Percentiles rank a stretch among this genome's conserved stretches.
Evolutionary conservation across 2,113 vertebrate species (phyloP).

Genomic region (Poeciliopsis retropinna): DNA sequence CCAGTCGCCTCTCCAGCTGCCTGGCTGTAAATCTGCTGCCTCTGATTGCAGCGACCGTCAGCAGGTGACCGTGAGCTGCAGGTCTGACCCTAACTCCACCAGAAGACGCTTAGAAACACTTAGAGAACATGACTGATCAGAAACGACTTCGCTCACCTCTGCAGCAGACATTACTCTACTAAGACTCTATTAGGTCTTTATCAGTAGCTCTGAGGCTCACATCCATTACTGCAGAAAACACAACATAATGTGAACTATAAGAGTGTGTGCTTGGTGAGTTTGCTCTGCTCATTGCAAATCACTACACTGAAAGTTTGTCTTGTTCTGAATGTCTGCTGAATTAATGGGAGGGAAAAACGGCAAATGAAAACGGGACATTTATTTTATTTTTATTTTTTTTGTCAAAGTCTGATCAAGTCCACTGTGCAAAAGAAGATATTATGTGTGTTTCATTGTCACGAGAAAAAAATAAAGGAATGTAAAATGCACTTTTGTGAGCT

Average conservation of each 20-base stretch:
- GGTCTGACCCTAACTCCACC: constrained; percentile 41
- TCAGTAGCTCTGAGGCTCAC: constrained; percentile 44
- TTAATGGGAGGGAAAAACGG: constrained; percentile 21
- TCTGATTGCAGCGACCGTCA: constrained; percentile 80
- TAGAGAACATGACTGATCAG: constrained; percentile 54
- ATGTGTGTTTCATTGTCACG: constrained; percentile 38
- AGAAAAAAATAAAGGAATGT: constrained; percentile 47
- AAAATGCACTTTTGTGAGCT: constrained; percentile 43
- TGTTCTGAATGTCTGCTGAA: constrained; percentile 48
- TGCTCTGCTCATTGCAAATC: constrained; percentile 16
- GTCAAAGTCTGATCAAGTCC: constrained; percentile 24
- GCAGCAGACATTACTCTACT: constrained; percentile 46
- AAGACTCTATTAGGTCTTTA: constrained; percentile 26
- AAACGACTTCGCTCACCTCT: constrained; percentile 53
- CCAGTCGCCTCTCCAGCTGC: constrained; percentile 75
- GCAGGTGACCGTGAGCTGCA: constrained; percentile 86
- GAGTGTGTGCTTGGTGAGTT: constrained; percentile 28
- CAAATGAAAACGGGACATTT: constrained; percentile 13
- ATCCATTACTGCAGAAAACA: constrained; percentile 59
- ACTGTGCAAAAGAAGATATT: constrained; percentile 33
- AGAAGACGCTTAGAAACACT: constrained; percentile 57
- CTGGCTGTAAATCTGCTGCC: constrained; percentile 77
- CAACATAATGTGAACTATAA: constrained; percentile 7
- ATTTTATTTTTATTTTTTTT: background rate
- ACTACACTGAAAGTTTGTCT: constrained; percentile 27